A percentile compares a stretch with the other conserved stretches of the same genome.
Evolutionary conservation across 2,888 invertebrate species (phyloP).

Genomic region (Smittia aterrima): DNA sequence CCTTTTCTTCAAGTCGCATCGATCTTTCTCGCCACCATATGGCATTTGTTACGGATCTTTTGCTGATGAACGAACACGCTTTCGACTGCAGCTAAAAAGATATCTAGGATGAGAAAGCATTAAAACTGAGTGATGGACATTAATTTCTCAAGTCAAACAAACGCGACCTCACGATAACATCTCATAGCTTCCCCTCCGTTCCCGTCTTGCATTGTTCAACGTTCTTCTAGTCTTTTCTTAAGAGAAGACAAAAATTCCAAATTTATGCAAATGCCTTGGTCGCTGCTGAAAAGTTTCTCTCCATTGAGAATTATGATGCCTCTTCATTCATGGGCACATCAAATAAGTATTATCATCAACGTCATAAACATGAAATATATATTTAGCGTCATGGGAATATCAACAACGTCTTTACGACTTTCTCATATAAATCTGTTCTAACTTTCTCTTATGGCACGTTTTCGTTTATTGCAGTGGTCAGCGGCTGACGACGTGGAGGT

Average conservation of each 20-base stretch:
- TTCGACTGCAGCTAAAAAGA: background rate
- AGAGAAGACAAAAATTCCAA: background rate
- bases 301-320: constrained; percentile 19
- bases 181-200: background rate
- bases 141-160: constrained; percentile 6
- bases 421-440: constrained; percentile 34
- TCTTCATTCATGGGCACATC: background rate
- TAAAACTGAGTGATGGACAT: constrained; percentile 4
- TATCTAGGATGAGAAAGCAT: background rate
- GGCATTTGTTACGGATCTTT: background rate
- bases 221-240: constrained; percentile 1
- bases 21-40: background rate
- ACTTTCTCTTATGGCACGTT: constrained; percentile 37
- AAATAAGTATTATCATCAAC: background rate
- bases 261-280: constrained; percentile 26
- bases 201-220: constrained; percentile 6
- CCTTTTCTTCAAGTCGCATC: background rate
- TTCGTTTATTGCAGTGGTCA: constrained; percentile 47
- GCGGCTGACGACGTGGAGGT: constrained; percentile 63
- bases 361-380: background rate
- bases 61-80: background rate
- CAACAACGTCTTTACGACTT: constrained; percentile 11
- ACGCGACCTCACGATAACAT: background rate
- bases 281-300: background rate
- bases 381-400: background rate